Evolutionary conservation across 2,113 vertebrate genomes (phyloP), one percentile per base, ranked within the genome.

Genomic region (Oncorhynchus tshawytscha): DNA sequence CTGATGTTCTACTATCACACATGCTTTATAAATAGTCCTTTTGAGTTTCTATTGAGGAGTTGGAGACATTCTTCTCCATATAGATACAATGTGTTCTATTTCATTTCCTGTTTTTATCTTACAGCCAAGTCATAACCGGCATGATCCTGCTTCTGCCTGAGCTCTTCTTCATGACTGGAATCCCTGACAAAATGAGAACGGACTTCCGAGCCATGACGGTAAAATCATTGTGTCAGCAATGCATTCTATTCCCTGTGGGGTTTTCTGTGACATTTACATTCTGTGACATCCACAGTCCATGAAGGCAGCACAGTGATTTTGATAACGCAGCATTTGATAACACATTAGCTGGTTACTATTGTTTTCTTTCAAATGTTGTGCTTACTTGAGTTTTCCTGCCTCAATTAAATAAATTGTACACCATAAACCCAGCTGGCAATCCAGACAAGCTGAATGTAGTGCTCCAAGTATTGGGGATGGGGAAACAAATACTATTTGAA

Each of bases 101-200:
- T 20, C 2, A 11, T 9, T 70, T 22, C 13, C 4, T 72, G 5
- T 13, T 4, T 54, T 25, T 69, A 16, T 13, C 80, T 73, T 84
- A 60, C 69, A 90, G 75, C 88, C 88, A 94, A 95, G 72, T 88
- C 5, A 90, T 84, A 1, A 92, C 90, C 45, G 91, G 95, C 0
- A 91, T 95, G 88, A 94, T 99, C 45, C 88, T 98, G 31, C 87
- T 99, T 0, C 85, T 99, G 2, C 97, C 97, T 0, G 97, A 99
- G 87, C 95, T 99, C 27, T 92, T 93, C 66, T 98, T 95, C 85
- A 94, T 99, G 95, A 99, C 96, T 0, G 97, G 97, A 0, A 93
- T 99, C 71, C 94, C 96, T 0, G 94, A 96, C 15, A 95, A 92
- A 68, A 93, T 95, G 83, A 95, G 70, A 78, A 97, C 92, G 82